Conservation (phyloP, 2,797 vertebrate genomes). For the Gouania willdenowi region DNA sequence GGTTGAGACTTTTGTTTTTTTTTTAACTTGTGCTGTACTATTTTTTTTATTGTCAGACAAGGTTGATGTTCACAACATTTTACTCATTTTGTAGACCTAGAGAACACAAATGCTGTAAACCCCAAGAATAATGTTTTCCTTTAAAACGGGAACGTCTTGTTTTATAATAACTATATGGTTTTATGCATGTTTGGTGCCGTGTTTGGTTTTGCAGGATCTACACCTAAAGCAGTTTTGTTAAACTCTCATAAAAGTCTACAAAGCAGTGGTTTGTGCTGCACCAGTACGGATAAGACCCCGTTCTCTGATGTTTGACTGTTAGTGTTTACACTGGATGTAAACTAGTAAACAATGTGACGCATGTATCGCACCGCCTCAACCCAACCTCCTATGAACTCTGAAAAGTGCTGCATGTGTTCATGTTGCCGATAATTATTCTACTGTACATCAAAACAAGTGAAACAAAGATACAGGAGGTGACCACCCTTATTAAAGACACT, state of each 20-base stretch:
- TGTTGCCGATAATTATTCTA: background rate
- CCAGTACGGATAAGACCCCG: constrained; percentile 14
- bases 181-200: constrained; percentile 9
- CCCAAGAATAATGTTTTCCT: background rate
- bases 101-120: constrained; percentile 15
- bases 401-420: constrained; percentile 12
- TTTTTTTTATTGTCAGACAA: constrained; percentile 31
- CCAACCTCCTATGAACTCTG: constrained; percentile 17
- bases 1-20: too few relatives aligned
- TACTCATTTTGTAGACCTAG: background rate
- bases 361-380: constrained; percentile 40
- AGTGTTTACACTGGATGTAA: constrained; percentile 10
- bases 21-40: constrained; percentile 5
- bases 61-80: constrained; percentile 6
- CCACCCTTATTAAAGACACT: constrained; percentile 8
- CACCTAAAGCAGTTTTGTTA: background rate
- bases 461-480: constrained; percentile 9
- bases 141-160: too few relatives aligned
- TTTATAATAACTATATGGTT: too few relatives aligned
- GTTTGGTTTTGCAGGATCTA: constrained; percentile 22
- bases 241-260: constrained; percentile 7
- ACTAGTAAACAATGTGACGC: constrained; percentile 27
- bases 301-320: constrained; percentile 35
- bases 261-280: constrained; percentile 3
- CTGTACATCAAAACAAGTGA: constrained; percentile 18